Conservation (phyloP, 2,113 vertebrate genomes). For the Felis chaus region DNA sequence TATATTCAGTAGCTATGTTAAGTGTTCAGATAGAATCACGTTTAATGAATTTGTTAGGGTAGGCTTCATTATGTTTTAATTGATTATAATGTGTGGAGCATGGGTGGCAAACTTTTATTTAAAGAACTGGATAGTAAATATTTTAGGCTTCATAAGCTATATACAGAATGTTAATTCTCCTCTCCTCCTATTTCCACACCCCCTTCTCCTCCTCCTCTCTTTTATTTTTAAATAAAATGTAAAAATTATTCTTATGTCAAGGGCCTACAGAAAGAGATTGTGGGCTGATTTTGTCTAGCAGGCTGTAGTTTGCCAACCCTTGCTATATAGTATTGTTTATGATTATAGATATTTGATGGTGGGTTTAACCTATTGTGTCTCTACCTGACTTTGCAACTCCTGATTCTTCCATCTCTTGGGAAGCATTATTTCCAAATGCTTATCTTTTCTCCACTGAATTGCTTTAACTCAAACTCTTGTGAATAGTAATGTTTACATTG, state of each 20-base stretch:
- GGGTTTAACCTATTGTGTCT: neutral
- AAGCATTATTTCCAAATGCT: neutral
- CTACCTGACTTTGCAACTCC: conserved; percentile 25
- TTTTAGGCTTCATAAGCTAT: neutral
- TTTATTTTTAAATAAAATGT: conserved; percentile 5
- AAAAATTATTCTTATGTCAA: neutral
- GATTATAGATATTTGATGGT: neutral
- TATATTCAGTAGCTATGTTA: neutral
- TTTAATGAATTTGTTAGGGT: conserved; percentile 43
- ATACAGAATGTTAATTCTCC: neutral
- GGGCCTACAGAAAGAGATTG: neutral
- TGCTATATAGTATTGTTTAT: conserved; percentile 32
- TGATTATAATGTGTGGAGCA: neutral
- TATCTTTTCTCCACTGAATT: neutral
- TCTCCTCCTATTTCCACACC: neutral
- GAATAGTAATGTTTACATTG: neutral
- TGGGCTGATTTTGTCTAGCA: neutral
- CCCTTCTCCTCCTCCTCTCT: neutral
- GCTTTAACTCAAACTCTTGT: neutral
- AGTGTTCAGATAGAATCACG: neutral
- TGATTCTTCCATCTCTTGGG: neutral
- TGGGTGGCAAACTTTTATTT: neutral
- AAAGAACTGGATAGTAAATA: neutral
- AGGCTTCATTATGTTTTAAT: conserved; percentile 41
- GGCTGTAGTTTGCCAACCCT: neutral